Evolutionary conservation across 2,113 vertebrate genomes (phyloP), one percentile per base, ranked within the genome.

Genomic region (Saimiri boliviensis): DNA sequence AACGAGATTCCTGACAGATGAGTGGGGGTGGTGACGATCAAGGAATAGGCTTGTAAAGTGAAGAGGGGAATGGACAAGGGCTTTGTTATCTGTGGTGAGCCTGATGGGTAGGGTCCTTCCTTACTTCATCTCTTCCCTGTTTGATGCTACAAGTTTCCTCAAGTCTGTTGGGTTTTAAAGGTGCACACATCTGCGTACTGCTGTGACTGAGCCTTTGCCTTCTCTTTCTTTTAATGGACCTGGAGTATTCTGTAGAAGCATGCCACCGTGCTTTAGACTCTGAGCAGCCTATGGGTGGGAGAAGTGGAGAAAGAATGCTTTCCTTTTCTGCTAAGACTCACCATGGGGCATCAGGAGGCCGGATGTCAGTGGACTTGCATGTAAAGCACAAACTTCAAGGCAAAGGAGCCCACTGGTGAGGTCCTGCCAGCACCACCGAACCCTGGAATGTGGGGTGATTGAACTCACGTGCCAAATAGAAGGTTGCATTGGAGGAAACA

Each of bases 381-480:
- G 3, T 23, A 37, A 7, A 35, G 32, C 47, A 20, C 32, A 11
- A 2, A 20, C 23, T 35, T 80, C 52, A 2, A 40, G 45, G 47
- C 40, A 5, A 21, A n/a, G 20, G 25, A 0, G 40, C 4, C 16
- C 40, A 52, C 20, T 5, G 17, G 25, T 35, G 52, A 80, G 12
- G 19, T 11, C 63, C 8, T 49, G 16, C 4, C 8, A 89, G 42
- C 30, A 23, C 27, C 37, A 16, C 8, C 21, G 11, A 25, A 12
- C 8, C 7, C 0, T 0, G 35, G 73, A 32, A n/a, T 40, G 8
- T 19, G 20, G 40, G 12, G 3, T 58, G 32, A 66, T 0, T 0
- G 2, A 30, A 56, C 20, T 76, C 19, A 40, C 40, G 14, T 74
- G 25, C 25, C 74, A 49, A 47, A 27, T 20, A 60, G 19, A 45